A percentile compares a stretch with the other conserved stretches of the same genome.
Evolutionary conservation across 2,113 vertebrate genomes (phyloP).

Genomic region (Clarias macrocephalus): DNA sequence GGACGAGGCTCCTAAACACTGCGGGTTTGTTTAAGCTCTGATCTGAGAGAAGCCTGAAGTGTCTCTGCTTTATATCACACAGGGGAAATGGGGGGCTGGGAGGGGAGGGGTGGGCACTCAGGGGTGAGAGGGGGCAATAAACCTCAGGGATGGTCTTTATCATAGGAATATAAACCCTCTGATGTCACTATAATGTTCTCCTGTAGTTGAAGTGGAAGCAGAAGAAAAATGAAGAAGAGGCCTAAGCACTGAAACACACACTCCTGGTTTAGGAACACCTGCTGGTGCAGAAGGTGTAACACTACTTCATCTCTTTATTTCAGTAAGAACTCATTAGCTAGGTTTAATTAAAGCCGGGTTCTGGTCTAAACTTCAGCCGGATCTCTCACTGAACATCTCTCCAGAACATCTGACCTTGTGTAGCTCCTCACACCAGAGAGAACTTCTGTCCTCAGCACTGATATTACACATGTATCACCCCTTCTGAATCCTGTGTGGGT

Average conservation of each 20-base stretch:
- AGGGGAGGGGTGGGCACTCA: background rate
- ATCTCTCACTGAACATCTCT: background rate
- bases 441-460: conserved; percentile 7
- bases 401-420: background rate
- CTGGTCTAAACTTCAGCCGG: background rate
- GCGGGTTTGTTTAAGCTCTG: conserved; percentile 37
- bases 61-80: conserved; percentile 56
- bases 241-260: background rate
- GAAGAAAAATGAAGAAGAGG: too few relatives aligned
- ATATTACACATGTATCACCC: conserved; percentile 42
- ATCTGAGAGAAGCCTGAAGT: conserved; percentile 37
- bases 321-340: background rate
- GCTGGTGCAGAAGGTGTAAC: background rate
- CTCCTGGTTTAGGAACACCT: background rate
- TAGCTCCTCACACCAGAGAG: background rate
- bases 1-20: conserved; percentile 46
- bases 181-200: conserved; percentile 11
- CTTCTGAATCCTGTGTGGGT: background rate
- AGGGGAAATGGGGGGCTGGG: background rate
- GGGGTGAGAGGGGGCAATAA: conserved; percentile 18
- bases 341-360: background rate
- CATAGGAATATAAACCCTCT: conserved; percentile 38
- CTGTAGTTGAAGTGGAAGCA: background rate
- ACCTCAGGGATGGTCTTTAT: conserved; percentile 32
- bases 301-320: background rate